Conservation (phyloP, 2,888 invertebrate genomes). For the Caenorhabditis doughertyi region DNA sequence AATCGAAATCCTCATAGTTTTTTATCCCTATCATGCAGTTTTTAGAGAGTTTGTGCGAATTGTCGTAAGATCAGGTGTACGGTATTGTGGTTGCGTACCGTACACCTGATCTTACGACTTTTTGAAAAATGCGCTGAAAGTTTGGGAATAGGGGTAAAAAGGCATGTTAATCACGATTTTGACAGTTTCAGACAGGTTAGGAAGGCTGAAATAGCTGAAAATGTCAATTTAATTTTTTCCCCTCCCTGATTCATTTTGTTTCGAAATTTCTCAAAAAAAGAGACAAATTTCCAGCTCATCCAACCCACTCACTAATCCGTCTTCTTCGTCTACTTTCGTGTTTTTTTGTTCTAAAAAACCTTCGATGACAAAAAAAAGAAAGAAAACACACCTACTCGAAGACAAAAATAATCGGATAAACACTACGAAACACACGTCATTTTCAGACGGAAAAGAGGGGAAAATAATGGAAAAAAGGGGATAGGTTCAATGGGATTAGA, state of each 20-base stretch:
- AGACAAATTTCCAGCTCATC: constrained; percentile 21
- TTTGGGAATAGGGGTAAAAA: neutral
- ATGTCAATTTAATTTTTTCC: too few relatives aligned
- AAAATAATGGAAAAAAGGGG: too few relatives aligned
- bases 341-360: too few relatives aligned
- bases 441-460: neutral
- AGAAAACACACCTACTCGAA: neutral
- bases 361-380: neutral
- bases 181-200: too few relatives aligned
- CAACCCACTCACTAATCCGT: constrained; percentile 19
- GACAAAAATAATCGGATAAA: neutral
- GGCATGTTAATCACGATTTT: neutral
- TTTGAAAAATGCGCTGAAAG: neutral
- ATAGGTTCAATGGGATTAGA: too few relatives aligned
- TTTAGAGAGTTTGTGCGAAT: neutral
- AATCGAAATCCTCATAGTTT: neutral
- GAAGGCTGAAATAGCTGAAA: too few relatives aligned
- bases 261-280: neutral
- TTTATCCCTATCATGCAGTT: neutral
- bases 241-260: too few relatives aligned
- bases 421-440: neutral
- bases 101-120: neutral
- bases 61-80: neutral
- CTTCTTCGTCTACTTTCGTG: neutral
- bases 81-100: neutral